Conservation (phyloP, 2,797 vertebrate species). For the Molossus alvarezi region DNA sequence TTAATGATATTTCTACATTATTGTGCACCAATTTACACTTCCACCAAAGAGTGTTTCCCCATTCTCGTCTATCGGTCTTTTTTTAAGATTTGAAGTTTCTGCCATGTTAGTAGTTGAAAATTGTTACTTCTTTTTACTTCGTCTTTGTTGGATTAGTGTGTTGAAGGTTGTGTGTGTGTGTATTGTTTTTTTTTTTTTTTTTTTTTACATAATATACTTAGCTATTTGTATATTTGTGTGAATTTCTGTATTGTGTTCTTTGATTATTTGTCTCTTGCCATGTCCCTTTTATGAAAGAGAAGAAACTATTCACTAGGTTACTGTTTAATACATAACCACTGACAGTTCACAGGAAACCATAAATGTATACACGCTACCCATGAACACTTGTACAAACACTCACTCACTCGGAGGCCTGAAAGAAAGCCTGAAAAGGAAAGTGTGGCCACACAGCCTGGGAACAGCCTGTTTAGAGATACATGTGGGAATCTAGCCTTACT, state of each 20-base stretch:
- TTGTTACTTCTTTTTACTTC: not conserved
- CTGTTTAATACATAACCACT: not conserved
- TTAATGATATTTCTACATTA: constrained; percentile 25
- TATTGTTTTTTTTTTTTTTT: not conserved
- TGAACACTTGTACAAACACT: not conserved
- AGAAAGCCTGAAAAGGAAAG: not conserved
- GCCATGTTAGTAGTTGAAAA: not conserved
- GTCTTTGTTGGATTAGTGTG: not conserved
- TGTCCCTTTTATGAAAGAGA: constrained; percentile 15
- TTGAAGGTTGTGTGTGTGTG: not conserved
- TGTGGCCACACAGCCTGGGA: not conserved
- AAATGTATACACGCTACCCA: not conserved
- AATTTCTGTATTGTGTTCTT: not conserved
- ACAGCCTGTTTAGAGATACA: not conserved
- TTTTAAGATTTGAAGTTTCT: not conserved
- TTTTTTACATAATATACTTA: not conserved
- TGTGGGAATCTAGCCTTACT: not conserved
- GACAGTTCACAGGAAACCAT: not conserved
- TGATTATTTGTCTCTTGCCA: not conserved
- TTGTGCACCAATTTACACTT: not conserved
- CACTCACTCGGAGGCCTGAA: not conserved
- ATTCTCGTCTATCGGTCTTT: not conserved
- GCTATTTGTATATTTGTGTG: not conserved
- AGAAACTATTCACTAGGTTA: not conserved
- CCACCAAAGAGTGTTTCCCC: not conserved